Conservation (phyloP, 1,140 invertebrate species). For the Dendroctonus valens region DNA sequence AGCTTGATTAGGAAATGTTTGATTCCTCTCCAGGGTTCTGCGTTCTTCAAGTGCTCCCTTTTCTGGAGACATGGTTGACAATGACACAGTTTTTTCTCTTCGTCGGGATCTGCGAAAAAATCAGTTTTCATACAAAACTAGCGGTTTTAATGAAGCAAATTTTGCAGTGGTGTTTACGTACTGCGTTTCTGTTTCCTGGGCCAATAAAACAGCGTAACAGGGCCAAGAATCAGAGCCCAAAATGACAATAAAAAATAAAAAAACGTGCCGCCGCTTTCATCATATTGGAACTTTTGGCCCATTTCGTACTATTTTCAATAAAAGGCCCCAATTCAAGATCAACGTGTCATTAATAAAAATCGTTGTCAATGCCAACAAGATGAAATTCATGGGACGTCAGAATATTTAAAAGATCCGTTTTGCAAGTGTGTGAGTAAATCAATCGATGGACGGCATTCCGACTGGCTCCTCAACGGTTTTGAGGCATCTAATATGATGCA, state of each 20-base stretch:
- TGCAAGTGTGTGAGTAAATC: too few species aligned
- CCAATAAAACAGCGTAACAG: constrained; percentile 96
- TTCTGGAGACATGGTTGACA: constrained; percentile 88
- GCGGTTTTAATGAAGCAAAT: neutral
- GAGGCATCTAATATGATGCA: too few species aligned
- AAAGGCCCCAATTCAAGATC: neutral
- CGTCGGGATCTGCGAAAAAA: constrained; percentile 64
- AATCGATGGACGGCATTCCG: too few species aligned
- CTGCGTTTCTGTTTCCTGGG: constrained; percentile 85
- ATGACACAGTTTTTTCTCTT: constrained; percentile 74
- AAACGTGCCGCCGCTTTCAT: constrained; percentile 97
- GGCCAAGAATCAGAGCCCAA: constrained; percentile 89
- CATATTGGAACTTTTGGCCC: constrained; percentile 97
- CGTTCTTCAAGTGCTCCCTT: constrained; percentile 72
- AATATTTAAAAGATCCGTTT: too few species aligned
- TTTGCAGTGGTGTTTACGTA: constrained; percentile 52
- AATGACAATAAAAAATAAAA: constrained; percentile 98
- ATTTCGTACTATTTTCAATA: constrained; percentile 32
- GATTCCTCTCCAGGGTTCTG: constrained; percentile 82
- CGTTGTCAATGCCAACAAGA: too few species aligned
- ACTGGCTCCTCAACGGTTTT: too few species aligned
- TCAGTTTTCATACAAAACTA: neutral
- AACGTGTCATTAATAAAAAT: constrained; percentile 9
- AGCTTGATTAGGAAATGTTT: constrained; percentile 67
- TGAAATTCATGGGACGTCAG: too few species aligned